A percentile compares a stretch with the other conserved stretches of the same genome.
These are phyloP conservation scores for Muntiacus muntjak DNA, from an alignment of 2,113 vertebrate species.

Conservation along the genomic window DNA sequence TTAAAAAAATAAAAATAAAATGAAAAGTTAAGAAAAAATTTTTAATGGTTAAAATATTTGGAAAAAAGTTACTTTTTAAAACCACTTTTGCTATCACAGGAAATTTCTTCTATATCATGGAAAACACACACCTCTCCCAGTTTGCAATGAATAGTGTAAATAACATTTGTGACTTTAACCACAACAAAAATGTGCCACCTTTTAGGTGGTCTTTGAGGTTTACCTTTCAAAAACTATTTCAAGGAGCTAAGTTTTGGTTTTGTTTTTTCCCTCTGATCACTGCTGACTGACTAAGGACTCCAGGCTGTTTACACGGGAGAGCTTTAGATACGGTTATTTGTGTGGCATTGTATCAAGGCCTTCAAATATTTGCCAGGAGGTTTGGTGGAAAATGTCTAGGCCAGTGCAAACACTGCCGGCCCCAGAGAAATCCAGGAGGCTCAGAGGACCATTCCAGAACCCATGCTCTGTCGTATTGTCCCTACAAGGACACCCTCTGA, in stretches of 20 bases:
- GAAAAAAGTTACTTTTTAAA: constrained; percentile 21
- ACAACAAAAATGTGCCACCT: not conserved
- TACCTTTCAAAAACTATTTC: constrained; percentile 46
- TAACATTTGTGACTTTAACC: not conserved
- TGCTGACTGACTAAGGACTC: constrained; percentile 56
- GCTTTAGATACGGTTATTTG: constrained; percentile 73
- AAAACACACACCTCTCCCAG: not conserved
- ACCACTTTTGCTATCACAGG: not conserved
- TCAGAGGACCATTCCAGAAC: constrained; percentile 30
- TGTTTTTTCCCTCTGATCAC: constrained; percentile 6
- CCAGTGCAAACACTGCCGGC: constrained; percentile 68
- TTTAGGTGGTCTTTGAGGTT: constrained; percentile 41
- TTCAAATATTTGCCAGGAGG: constrained; percentile 74
- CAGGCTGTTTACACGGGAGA: constrained; percentile 58
- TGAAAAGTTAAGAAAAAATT: not conserved
- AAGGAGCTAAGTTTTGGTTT: constrained; percentile 30
- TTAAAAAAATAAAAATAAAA: not conserved
- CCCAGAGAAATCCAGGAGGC: constrained; percentile 63
- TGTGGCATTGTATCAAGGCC: constrained; percentile 67
- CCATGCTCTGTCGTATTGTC: not conserved
- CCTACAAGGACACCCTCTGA: not conserved
- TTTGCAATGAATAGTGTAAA: not conserved
- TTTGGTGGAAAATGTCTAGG: constrained; percentile 74
- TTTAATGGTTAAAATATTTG: not conserved
- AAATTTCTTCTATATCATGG: constrained; percentile 29